A percentile compares a stretch with the other conserved stretches of the same genome.
Evolutionary conservation across 2,797 vertebrate genomes (phyloP).

Genomic region (Poecilia gillii): DNA sequence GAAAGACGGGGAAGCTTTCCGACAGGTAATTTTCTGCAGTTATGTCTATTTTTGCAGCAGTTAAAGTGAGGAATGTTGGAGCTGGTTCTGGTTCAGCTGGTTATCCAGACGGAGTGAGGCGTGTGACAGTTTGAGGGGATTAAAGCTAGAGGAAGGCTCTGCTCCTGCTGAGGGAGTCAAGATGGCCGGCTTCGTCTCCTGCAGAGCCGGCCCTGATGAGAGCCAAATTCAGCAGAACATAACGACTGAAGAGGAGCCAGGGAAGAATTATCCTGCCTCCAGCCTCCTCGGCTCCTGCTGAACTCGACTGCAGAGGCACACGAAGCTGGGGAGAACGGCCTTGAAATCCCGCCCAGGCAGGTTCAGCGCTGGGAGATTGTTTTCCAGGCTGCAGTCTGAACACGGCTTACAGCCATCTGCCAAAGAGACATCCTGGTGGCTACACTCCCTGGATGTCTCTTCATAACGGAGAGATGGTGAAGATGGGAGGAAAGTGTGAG

Average conservation of each 20-base stretch:
- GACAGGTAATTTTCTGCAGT: constrained; percentile 73
- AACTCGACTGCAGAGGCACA: background rate
- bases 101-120: background rate
- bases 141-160: constrained; percentile 1
- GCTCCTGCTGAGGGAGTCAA: constrained; percentile 38
- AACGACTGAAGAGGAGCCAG: background rate
- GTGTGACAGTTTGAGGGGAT: constrained; percentile 11
- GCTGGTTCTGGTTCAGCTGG: background rate
- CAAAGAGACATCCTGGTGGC: background rate
- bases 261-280: background rate
- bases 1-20: constrained; percentile 75
- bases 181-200: constrained; percentile 26
- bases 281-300: background rate
- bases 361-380: background rate
- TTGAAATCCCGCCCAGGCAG: background rate
- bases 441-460: background rate
- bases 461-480: background rate
- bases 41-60: background rate
- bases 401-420: background rate
- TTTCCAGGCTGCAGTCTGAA: background rate
- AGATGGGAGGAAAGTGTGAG: background rate
- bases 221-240: constrained; percentile 14
- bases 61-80: background rate
- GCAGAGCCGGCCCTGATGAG: constrained; percentile 18
- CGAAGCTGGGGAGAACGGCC: background rate